Evolutionary conservation across 2,797 vertebrate genomes (phyloP).

Genomic region (Mus minutoides): DNA sequence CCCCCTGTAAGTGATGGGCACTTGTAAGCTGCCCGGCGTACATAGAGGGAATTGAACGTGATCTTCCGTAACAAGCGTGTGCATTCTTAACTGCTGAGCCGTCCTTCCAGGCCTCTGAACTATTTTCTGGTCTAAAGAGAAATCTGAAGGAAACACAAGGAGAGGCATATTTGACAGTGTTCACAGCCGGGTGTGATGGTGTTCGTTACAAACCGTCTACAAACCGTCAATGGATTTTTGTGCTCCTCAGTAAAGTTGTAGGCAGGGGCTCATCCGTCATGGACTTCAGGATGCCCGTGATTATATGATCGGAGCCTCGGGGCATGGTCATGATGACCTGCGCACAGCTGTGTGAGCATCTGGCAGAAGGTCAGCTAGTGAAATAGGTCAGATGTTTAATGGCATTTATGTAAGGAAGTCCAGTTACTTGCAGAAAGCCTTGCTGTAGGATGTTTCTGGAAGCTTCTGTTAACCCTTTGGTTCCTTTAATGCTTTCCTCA

Average conservation of each 20-base stretch:
- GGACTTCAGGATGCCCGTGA: too few species aligned
- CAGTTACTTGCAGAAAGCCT: background rate
- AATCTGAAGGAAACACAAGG: background rate
- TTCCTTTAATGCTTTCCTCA: background rate
- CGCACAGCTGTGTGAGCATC: fast-evolving
- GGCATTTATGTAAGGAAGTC: background rate
- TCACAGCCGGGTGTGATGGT: background rate
- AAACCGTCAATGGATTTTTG: background rate
- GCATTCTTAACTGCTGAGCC: background rate
- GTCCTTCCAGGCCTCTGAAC: background rate
- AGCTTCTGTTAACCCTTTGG: background rate
- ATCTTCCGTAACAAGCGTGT: too few species aligned
- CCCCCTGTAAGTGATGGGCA: background rate
- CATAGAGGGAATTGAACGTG: background rate
- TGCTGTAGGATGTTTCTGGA: background rate
- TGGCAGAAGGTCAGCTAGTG: background rate
- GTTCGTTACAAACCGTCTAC: background rate
- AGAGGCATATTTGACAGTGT: background rate
- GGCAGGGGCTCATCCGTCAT: background rate
- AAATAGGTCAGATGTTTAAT: background rate
- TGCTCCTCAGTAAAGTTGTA: background rate
- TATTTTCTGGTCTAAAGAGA: constrained; percentile 12
- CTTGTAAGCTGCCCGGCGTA: background rate
- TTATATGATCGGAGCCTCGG: background rate
- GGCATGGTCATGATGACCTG: fast-evolving